Evolutionary conservation across 2,113 vertebrate genomes (phyloP).

Genomic region (Pardalotus punctatus): DNA sequence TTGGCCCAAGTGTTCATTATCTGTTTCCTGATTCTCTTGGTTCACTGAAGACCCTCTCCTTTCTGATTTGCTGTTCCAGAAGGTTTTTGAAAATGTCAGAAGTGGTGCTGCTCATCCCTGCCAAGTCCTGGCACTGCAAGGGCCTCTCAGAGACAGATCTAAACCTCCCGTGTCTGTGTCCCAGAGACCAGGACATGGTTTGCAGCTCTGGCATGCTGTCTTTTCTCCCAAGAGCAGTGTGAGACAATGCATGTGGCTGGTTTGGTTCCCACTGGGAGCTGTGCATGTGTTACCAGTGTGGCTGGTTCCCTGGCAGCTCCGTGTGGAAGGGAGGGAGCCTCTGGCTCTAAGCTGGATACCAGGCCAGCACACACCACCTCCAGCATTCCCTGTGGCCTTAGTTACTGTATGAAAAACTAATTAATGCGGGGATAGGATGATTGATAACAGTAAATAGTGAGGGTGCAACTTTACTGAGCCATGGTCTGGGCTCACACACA

Average conservation of each 20-base stretch:
- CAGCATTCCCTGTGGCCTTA: rapidly evolving
- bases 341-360: background rate
- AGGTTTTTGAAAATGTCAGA: background rate
- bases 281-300: no score
- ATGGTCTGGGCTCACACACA: background rate
- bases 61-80: background rate
- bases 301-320: background rate
- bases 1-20: background rate
- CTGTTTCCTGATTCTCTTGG: background rate
- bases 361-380: rapidly evolving
- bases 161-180: rapidly evolving
- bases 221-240: rapidly evolving
- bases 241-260: rapidly evolving
- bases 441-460: background rate
- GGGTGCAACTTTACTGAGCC: background rate
- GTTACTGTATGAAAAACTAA: background rate
- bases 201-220: rapidly evolving
- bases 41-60: background rate
- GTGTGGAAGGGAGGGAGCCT: background rate
- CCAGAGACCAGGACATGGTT: rapidly evolving
- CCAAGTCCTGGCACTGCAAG: background rate
- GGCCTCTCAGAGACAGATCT: background rate
- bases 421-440: background rate
- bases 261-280: background rate
- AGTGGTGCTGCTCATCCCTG: background rate